Evolutionary conservation across 2,797 vertebrate species (phyloP), one percentile per base, ranked within the genome.

Genomic region (Melanotaenia boesemani): DNA sequence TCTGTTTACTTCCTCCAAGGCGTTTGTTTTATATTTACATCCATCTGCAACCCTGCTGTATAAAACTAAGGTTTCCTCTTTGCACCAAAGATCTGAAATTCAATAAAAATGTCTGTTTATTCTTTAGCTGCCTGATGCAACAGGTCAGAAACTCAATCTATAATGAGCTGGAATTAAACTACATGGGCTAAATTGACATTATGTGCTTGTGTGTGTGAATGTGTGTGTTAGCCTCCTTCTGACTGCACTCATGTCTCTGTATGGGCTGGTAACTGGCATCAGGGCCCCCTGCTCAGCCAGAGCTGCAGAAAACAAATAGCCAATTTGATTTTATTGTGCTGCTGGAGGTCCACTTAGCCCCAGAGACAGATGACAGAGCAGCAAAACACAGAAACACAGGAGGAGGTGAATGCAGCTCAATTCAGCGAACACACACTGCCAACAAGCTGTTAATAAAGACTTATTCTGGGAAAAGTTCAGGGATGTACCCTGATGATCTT

Each of bases 321-420:
- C 79, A 77, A 71, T 81, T 81, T 73, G 79, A 61, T 84, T 86
- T 87, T 80, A 90, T 89, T 90, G 88, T 86, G 83, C 67, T 70
- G 59, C 63, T 71, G 72, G 76, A 80, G 81, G 81, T 78, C 83
- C 80, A 80, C 70, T 85, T 72, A 58, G 71, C 68, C 77, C 82
- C 70, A 55, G 82, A 82, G 80, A 85, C 74, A 68, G 79, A 87
- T 76, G 85, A 89, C 72, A 78, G 83, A 76, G 74, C 58, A 8
- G 58, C 0, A 36, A 48, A 9, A 74, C 67, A 83, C 63, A 83
- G 70, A 52, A 69, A 84, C 87, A 77, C 88, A 81, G 88, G 75
- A 82, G 85, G 87, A 79, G 76, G 81, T 61, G 60, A 80, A 83
- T 64, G 63, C 83, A 67, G 50, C 66, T 69, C 70, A 24, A 59